phyloP scores from a whole-genome alignment of 2,888 invertebrate species.

The Yponomeuta evonymella region DNA sequence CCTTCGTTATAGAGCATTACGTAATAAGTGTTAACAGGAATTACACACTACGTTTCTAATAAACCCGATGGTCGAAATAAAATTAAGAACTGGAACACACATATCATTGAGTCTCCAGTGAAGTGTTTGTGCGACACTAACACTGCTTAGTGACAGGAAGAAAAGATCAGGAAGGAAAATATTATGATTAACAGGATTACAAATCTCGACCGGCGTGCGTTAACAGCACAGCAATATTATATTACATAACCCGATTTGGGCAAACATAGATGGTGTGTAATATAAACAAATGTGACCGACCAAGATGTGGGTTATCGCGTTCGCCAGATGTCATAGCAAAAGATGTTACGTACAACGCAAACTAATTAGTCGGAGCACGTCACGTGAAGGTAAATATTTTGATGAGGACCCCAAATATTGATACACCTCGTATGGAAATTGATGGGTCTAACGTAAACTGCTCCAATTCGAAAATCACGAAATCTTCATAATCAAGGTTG shows the following conservation, averaged over 20 bases:
- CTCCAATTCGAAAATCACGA: slow-evolving; percentile 14
- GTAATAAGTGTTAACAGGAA: slow-evolving; percentile 27
- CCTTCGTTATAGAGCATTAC: slow-evolving; percentile 45
- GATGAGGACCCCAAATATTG: slow-evolving; percentile 34
- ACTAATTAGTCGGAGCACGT: slow-evolving; percentile 35
- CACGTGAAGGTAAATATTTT: slow-evolving; percentile 32
- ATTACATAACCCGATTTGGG: slow-evolving; percentile 34
- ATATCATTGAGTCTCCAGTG: neutral
- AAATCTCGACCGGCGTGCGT: neutral
- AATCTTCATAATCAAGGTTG: slow-evolving; percentile 14
- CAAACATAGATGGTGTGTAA: slow-evolving; percentile 47
- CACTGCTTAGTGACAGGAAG: neutral
- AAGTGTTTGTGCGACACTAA: neutral
- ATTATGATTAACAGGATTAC: neutral
- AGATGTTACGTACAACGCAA: slow-evolving; percentile 21
- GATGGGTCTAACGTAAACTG: slow-evolving; percentile 18
- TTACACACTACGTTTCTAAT: slow-evolving; percentile 24
- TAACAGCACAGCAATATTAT: neutral
- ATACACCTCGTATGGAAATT: slow-evolving; percentile 21
- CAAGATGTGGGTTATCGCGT: slow-evolving; percentile 54
- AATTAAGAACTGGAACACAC: slow-evolving; percentile 32
- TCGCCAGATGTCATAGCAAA: slow-evolving; percentile 8
- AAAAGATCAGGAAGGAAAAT: neutral
- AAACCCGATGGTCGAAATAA: slow-evolving; percentile 34
- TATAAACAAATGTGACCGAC: slow-evolving; percentile 39